Evolutionary conservation across 2,797 vertebrate genomes (phyloP), one percentile per base, ranked within the genome.

Genomic region (Thalassophryne amazonica): DNA sequence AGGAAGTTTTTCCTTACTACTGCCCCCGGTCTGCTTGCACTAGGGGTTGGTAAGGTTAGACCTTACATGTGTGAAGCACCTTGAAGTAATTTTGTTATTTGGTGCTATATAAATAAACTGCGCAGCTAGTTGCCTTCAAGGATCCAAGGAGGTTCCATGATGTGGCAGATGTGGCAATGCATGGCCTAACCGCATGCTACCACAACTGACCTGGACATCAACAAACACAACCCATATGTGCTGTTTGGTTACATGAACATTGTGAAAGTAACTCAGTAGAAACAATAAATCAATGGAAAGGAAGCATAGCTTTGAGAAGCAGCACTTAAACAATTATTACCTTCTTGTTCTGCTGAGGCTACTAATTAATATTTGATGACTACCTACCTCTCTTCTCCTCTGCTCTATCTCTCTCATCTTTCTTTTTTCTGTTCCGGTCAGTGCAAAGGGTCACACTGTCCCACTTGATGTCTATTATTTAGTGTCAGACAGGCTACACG

Each of bases 291-390:
- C 51, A 84, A 70, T 45, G 46, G 33, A 34, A 55, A 27, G 16
- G 25, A 29, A 69, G 63, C 65, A 73, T 76, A 60, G 50, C 69
- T 48, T 60, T 57, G 68, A 84, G 86, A 86, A 80, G 73, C 54
- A 83, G 79, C 88, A 89, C 89, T 91, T 91, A 89, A 91, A 91
- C 89, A 91, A 91, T 91, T 90, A 92, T 91, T 89, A 85, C 51
- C 81, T 23, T 17, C 50, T 60, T 62, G 64, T 86, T 84, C 66
- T 75, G 86, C 88, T 91, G 87, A 91, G 83, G 81, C 73, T 66
- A 73, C 83, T 78, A 61, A 77, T 91, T 86, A 92, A 91, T 91
- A 88, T 88, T 91, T 91, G 66, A 92, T 91, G 84, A 86, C 47
- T 60, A 33, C 51, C 55, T 78, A 80, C 54, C 68, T 77, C 76